Evolutionary conservation across 2,888 invertebrate genomes (phyloP).

Genomic region (Nycteola revayana): DNA sequence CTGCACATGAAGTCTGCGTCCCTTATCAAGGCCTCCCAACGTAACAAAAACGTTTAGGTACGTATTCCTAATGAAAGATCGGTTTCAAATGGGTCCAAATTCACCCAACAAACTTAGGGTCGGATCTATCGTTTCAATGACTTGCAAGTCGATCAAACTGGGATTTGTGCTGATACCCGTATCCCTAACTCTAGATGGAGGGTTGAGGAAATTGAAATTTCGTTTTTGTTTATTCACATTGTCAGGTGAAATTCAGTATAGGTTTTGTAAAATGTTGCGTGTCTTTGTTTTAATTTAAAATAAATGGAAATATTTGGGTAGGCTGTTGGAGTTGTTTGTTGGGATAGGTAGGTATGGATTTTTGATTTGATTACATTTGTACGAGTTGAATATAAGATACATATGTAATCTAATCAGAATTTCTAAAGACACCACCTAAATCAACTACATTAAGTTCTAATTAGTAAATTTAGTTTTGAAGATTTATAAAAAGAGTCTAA

Average conservation of each 20-base stretch:
- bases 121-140: constrained; percentile 29
- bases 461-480: too few species aligned
- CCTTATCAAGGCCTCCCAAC: too few species aligned
- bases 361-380: too few species aligned
- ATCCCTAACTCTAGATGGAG: constrained; percentile 34
- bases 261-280: constrained; percentile 25
- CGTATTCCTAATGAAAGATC: constrained; percentile 36
- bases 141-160: constrained; percentile 70
- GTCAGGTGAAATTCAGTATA: constrained; percentile 51
- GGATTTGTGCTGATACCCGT: constrained; percentile 63
- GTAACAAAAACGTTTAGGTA: too few species aligned
- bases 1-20: too few species aligned
- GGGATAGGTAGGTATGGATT: too few species aligned
- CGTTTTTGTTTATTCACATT: constrained; percentile 65
- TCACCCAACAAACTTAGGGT: constrained; percentile 54
- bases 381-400: too few species aligned
- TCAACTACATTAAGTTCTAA: too few species aligned
- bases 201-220: constrained; percentile 67
- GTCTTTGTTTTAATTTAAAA: constrained; percentile 21
- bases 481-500: too few species aligned
- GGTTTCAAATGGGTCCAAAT: constrained; percentile 42
- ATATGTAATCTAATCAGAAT: too few species aligned
- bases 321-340: not conserved
- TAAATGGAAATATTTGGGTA: constrained; percentile 6
- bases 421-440: too few species aligned